phyloP scores from a whole-genome alignment of 1,140 invertebrate genomes.

The Sarcophaga bullata region DNA sequence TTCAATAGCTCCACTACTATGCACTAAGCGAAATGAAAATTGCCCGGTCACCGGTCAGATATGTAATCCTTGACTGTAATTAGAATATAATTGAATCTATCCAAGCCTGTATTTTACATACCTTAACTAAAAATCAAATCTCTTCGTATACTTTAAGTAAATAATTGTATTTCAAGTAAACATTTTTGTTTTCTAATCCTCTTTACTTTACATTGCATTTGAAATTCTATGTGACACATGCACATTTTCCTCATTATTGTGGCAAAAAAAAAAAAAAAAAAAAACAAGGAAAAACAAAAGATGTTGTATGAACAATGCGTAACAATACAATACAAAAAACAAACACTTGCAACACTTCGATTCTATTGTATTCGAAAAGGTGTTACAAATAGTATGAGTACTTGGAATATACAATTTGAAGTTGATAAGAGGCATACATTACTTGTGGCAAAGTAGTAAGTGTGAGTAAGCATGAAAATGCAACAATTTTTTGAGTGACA shows the following conservation, averaged over 20 bases:
- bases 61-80: no score
- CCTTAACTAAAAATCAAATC: no score
- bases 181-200: background rate
- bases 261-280: conserved; percentile 13
- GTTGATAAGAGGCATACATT: background rate
- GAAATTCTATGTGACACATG: conserved; percentile 30
- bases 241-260: conserved; percentile 31
- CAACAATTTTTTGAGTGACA: conserved; percentile 34
- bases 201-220: background rate
- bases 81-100: no score
- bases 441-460: background rate
- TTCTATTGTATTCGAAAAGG: conserved; percentile 24
- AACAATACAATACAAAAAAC: background rate
- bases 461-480: background rate
- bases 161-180: conserved; percentile 17
- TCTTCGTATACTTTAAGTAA: background rate
- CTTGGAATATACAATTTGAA: background rate
- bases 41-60: no score
- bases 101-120: no score
- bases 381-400: conserved; percentile 3
- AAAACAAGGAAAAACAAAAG: background rate
- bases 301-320: conserved; percentile 16
- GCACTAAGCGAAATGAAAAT: no score
- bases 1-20: no score
- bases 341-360: background rate